These are phyloP conservation scores for Manis javanica DNA, from an alignment of 2,797 vertebrate genomes.

Conservation along the genomic window DNA sequence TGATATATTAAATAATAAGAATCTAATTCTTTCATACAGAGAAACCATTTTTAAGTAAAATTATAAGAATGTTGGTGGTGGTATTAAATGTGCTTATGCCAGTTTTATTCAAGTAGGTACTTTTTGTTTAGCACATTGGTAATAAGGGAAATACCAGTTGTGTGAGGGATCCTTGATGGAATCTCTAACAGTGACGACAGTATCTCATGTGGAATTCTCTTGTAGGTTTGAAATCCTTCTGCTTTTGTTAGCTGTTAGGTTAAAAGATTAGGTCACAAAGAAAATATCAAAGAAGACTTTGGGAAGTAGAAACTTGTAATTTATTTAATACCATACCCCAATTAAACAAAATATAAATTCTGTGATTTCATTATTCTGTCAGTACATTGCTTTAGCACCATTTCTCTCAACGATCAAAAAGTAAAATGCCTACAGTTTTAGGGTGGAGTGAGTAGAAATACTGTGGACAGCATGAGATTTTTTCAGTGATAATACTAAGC, in stretches of 20 bases:
- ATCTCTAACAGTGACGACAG: not conserved
- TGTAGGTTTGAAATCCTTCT: not conserved
- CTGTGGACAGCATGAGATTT: slow-evolving; percentile 42
- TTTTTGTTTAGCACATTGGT: not conserved
- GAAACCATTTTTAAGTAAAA: slow-evolving; percentile 34
- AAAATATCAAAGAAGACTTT: slow-evolving; percentile 37
- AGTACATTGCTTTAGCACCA: not conserved
- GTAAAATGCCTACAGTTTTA: slow-evolving; percentile 4
- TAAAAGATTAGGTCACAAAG: not conserved
- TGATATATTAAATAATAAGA: slow-evolving; percentile 17
- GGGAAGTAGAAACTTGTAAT: not conserved
- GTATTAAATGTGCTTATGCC: not conserved
- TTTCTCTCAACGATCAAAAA: slow-evolving; percentile 7
- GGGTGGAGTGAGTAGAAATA: not conserved
- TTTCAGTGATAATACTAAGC: slow-evolving; percentile 69
- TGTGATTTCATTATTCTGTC: not conserved
- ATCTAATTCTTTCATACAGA: not conserved
- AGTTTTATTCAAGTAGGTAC: not conserved
- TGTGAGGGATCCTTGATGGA: not conserved
- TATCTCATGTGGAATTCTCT: not conserved
- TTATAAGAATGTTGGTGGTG: not conserved
- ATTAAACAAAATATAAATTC: slow-evolving; percentile 20
- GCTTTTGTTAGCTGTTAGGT: not conserved
- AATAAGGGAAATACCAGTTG: not conserved
- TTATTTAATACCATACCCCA: not conserved